These are phyloP conservation scores for Menidia beryllina DNA, from an alignment of 2,113 vertebrate genomes.

Conservation along the genomic window DNA sequence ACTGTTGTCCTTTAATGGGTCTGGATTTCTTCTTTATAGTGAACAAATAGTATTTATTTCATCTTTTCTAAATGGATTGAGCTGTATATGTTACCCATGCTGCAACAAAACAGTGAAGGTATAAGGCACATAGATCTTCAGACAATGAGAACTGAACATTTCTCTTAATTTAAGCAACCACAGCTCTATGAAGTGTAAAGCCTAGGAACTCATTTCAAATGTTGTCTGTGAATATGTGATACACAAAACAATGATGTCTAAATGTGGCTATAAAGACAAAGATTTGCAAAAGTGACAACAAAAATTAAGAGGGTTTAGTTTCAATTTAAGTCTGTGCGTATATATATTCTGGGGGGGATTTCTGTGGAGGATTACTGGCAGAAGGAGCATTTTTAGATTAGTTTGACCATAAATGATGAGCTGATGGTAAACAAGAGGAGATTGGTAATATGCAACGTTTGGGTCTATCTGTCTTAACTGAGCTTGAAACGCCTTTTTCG, in stretches of 20 bases:
- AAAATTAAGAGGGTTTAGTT: neutral
- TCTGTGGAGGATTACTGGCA: neutral
- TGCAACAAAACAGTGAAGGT: neutral
- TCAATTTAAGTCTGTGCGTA: neutral
- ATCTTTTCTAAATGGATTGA: neutral
- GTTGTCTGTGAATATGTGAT: too few relatives aligned
- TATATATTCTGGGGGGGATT: neutral
- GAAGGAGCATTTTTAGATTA: neutral
- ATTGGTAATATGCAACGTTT: neutral
- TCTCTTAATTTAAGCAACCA: neutral
- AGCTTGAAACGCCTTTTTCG: neutral
- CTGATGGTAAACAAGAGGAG: neutral
- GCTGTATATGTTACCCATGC: neutral
- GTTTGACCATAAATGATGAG: neutral
- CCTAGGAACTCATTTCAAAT: neutral
- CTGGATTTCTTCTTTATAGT: conserved; percentile 1
- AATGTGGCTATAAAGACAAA: too few relatives aligned
- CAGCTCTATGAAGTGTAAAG: neutral
- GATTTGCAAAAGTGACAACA: neutral
- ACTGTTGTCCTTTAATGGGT: neutral
- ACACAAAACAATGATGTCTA: too few relatives aligned
- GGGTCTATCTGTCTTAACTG: neutral
- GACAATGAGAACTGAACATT: too few relatives aligned
- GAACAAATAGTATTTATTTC: neutral
- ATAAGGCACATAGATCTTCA: neutral